A percentile compares a stretch with the other conserved stretches of the same genome.
These are phyloP conservation scores for Lithosia quadra DNA, from an alignment of 2,888 invertebrate genomes.

Conservation along the genomic window DNA sequence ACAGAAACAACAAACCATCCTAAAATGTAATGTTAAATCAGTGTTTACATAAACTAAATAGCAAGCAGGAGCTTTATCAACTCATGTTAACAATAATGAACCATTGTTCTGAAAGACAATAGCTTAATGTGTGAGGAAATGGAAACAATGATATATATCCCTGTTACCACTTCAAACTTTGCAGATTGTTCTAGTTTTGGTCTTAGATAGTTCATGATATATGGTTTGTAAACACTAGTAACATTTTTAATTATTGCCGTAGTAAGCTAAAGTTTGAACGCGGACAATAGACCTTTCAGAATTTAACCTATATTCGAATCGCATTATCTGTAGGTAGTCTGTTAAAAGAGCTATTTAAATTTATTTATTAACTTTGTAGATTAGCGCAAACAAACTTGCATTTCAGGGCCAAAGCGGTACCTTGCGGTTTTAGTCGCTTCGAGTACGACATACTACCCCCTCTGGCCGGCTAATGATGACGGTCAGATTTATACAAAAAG, in stretches of 20 bases:
- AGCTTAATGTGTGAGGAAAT: constrained; percentile 57
- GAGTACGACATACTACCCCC: too few relatives aligned
- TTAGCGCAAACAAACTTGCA: too few relatives aligned
- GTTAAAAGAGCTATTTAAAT: too few relatives aligned
- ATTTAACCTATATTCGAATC: too few relatives aligned
- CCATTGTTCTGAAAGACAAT: constrained; percentile 69
- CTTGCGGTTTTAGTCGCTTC: too few relatives aligned
- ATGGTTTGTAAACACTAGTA: neutral
- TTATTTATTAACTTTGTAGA: too few relatives aligned
- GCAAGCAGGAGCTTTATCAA: constrained; percentile 11
- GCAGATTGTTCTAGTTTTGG: constrained; percentile 25
- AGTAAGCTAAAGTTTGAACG: neutral
- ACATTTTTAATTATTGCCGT: neutral
- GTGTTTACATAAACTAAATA: constrained; percentile 40
- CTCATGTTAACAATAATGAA: constrained; percentile 61
- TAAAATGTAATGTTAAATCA: constrained; percentile 2
- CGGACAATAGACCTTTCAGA: too few relatives aligned
- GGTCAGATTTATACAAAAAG: too few relatives aligned
- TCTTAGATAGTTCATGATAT: constrained; percentile 8
- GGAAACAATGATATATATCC: constrained; percentile 52
- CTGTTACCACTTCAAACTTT: constrained; percentile 36
- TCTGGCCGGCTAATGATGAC: too few relatives aligned
- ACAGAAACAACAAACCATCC: neutral
- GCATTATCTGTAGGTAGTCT: too few relatives aligned
- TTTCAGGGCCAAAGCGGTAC: too few relatives aligned